Evolutionary conservation across 2,113 vertebrate genomes (phyloP), one percentile per base, ranked within the genome.

Genomic region (Amblyopsis rosae): DNA sequence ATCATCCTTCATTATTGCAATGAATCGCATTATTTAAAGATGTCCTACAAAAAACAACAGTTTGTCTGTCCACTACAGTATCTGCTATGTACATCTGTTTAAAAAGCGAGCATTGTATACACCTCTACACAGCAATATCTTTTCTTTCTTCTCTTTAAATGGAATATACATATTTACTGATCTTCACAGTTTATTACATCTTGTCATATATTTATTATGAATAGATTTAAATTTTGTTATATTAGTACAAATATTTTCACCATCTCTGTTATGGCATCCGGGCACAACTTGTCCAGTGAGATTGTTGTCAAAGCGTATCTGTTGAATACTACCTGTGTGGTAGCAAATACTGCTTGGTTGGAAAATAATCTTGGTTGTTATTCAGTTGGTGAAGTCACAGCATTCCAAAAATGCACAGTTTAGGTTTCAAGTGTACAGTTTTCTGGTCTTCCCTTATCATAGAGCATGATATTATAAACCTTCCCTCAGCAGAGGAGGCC

Each of bases 91-190:
- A 97, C 93, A 92, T 93, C 90, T 94, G 91, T 96, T 92, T 96
- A 98, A 97, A 98, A 98, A 98, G 96, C 96, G 98, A 98, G 96
- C 96, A 96, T 93, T 92, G 95, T 93, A 84, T 84, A 95, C 94
- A 93, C 80, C 73, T 76, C 58, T 91, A 89, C 90, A 93, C 91
- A 93, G 75, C 88, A 90, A 80, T 60, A 67, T 91, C 92, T 92
- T 94, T 94, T 93, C 12, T 58, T 58, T 12, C 53, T 90, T 81
- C 94, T 95, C 91, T 78, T 85, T 92, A 91, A 91, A 94, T 79
- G 93, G 93, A 95, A 96, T 98, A 96, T 98, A 98, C 96, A 96
- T 94, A 93, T 94, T 92, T 94, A 94, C 93, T 93, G 89, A 93
- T 95, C 77, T 95, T 94, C 93, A 95, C 95, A 95, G 95, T 95